phyloP scores from a whole-genome alignment of 35 echinoderm and acorn worm species.

The Heliocidaris tuberculata region DNA sequence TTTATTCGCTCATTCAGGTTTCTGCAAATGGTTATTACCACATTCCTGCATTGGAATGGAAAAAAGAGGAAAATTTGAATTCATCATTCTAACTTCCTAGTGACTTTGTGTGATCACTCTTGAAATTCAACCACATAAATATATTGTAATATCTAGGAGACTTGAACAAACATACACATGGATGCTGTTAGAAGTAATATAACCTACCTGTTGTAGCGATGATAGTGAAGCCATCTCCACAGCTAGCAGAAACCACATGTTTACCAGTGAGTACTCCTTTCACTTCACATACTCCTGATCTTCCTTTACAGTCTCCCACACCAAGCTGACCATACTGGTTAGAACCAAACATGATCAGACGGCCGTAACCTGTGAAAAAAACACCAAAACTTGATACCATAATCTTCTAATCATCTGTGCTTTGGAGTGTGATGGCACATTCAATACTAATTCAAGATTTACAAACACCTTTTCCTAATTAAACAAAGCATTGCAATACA shows the following conservation, averaged over 20 bases:
- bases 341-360: slow-evolving; percentile 86
- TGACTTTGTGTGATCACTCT: too few relatives aligned
- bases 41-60: too few relatives aligned
- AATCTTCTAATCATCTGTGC: too few relatives aligned
- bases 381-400: too few relatives aligned
- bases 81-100: too few relatives aligned
- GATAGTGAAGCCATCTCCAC: slow-evolving; percentile 94
- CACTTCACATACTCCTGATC: slow-evolving; percentile 83
- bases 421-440: too few relatives aligned
- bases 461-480: too few relatives aligned
- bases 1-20: too few relatives aligned
- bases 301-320: slow-evolving; percentile 80
- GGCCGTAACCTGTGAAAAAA: slow-evolving; percentile 61
- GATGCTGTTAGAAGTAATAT: not conserved
- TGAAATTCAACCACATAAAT: not conserved
- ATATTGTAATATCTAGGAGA: not conserved
- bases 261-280: slow-evolving; percentile 75
- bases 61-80: too few relatives aligned
- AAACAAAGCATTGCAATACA: too few relatives aligned
- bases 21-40: too few relatives aligned
- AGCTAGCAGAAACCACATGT: slow-evolving; percentile 67
- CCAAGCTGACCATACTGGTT: slow-evolving; percentile 97
- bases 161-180: not conserved
- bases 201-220: slow-evolving; percentile 83
- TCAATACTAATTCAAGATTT: too few relatives aligned